phyloP scores from a whole-genome alignment of 2,888 invertebrate species.

The Cataglyphis altisquamis region DNA sequence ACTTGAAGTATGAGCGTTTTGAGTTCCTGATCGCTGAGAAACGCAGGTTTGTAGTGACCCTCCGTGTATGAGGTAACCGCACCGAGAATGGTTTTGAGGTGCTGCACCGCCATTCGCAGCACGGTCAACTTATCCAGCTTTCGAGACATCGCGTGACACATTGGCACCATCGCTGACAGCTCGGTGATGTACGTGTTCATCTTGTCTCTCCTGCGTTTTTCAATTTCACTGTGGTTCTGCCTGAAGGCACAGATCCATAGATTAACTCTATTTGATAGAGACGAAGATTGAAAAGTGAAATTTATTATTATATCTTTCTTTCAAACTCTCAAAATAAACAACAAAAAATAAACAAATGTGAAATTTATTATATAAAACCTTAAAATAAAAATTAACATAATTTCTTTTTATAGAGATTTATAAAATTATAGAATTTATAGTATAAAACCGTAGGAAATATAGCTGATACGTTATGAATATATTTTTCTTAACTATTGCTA shows the following conservation, averaged over 20 bases:
- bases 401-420: neutral
- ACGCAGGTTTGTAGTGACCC: constrained; percentile 92
- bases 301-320: neutral
- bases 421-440: constrained; percentile 16
- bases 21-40: constrained; percentile 94
- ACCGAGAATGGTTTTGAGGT: constrained; percentile 92
- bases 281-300: neutral
- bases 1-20: constrained; percentile 94
- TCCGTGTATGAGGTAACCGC: constrained; percentile 92
- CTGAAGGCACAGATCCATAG: constrained; percentile 86
- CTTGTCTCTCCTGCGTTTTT: constrained; percentile 97
- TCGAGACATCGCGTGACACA: constrained; percentile 97
- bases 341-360: neutral
- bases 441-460: neutral
- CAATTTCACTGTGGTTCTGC: constrained; percentile 98
- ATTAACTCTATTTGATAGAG: neutral
- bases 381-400: neutral
- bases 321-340: neutral
- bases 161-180: constrained; percentile 95
- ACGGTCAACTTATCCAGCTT: constrained; percentile 97
- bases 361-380: neutral
- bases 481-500: neutral
- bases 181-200: constrained; percentile 98
- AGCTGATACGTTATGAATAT: neutral
- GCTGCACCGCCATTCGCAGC: constrained; percentile 97